Percentiles rank a stretch among this genome's conserved stretches.
These are phyloP conservation scores for Orchesella cincta DNA, from an alignment of 1,140 invertebrate species.

Conservation along the genomic window DNA sequence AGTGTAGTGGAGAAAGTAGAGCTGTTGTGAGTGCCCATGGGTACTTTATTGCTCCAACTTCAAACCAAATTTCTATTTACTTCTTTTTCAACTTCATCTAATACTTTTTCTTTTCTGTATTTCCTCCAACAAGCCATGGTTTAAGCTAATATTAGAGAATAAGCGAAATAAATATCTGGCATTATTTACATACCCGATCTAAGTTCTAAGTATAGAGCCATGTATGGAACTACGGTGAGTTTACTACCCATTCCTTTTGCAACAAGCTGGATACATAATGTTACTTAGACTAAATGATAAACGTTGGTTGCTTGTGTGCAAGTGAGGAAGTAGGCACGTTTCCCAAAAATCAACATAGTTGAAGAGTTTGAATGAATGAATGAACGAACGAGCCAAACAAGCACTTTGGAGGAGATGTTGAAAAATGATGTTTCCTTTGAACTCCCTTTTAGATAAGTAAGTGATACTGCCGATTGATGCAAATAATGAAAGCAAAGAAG, in stretches of 20 bases:
- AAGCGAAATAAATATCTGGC: too few relatives aligned
- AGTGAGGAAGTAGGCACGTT: background rate
- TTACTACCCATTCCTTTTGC: too few relatives aligned
- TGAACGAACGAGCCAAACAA: background rate
- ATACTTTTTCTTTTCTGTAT: background rate
- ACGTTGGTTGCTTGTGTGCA: background rate
- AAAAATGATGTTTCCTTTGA: background rate
- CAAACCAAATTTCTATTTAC: background rate
- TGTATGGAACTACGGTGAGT: too few relatives aligned
- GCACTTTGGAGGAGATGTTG: background rate
- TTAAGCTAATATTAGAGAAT: too few relatives aligned
- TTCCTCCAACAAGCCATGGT: too few relatives aligned
- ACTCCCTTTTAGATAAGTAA: background rate
- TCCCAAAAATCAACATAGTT: background rate
- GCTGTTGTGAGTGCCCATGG: slow-evolving; percentile 6
- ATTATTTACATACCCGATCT: too few relatives aligned
- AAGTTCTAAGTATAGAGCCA: too few relatives aligned
- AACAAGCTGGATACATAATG: too few relatives aligned
- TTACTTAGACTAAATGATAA: background rate
- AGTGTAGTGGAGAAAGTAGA: too few relatives aligned
- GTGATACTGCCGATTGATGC: background rate
- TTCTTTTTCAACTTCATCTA: background rate
- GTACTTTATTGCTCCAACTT: background rate
- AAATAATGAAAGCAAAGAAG: background rate
- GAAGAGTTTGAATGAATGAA: background rate